Evolutionary conservation across 1,140 invertebrate genomes (phyloP).

Genomic region (Holcopasites calliopsidis): DNA sequence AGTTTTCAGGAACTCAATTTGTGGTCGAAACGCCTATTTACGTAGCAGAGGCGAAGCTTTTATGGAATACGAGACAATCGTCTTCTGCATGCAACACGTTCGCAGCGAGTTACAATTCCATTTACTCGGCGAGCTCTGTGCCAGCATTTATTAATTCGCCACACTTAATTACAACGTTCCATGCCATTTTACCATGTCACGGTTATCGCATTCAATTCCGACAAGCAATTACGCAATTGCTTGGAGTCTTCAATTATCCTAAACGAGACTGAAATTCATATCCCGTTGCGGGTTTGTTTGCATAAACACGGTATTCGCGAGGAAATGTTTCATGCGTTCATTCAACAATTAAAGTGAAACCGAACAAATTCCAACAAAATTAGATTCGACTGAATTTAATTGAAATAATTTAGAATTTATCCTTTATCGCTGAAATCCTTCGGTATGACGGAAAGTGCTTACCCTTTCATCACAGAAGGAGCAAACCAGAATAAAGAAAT

Average conservation of each 20-base stretch:
- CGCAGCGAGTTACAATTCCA: conserved; percentile 26
- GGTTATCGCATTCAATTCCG: neutral
- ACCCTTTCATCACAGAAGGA: no score
- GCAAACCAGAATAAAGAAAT: no score
- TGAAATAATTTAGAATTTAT: neutral
- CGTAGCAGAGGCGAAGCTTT: neutral
- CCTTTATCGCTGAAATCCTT: no score
- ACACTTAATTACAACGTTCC: conserved; percentile 14
- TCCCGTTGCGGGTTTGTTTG: no score
- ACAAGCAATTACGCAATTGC: neutral
- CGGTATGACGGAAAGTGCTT: no score
- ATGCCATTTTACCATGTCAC: neutral
- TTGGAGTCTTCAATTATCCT: neutral
- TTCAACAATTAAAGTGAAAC: no score
- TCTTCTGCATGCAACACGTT: neutral
- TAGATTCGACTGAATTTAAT: neutral
- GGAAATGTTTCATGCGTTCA: no score
- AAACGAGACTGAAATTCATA: neutral
- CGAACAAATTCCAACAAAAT: neutral
- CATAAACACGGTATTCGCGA: no score
- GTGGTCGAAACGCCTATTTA: neutral
- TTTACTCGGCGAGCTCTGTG: conserved; percentile 28
- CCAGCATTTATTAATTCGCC: conserved; percentile 25
- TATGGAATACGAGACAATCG: conserved; percentile 37
- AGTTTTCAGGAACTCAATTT: no score